These are phyloP conservation scores for Cerceris ruficornis DNA, from an alignment of 2,888 invertebrate genomes.

Conservation along the genomic window DNA sequence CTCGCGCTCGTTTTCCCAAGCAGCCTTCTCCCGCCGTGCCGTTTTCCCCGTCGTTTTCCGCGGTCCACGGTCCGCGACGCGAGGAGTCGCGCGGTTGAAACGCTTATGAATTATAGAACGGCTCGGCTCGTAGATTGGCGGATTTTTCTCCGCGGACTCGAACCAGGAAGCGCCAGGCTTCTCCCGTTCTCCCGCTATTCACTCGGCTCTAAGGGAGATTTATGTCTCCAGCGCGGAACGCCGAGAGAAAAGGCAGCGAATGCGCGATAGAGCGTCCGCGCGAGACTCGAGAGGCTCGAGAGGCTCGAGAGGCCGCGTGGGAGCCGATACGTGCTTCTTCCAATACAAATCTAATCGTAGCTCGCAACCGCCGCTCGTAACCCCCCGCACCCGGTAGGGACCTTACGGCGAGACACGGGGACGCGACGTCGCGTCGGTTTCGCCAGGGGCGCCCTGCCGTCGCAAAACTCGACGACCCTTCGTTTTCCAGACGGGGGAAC, in stretches of 20 bases:
- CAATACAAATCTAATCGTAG: constrained; percentile 40
- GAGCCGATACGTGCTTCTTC: constrained; percentile 3
- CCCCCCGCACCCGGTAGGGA: too few species aligned
- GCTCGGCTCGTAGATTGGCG: constrained; percentile 50
- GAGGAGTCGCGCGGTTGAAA: constrained; percentile 43
- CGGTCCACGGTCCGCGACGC: constrained; percentile 10
- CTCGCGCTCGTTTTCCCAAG: not conserved
- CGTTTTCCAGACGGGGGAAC: not conserved
- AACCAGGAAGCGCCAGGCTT: constrained; percentile 62
- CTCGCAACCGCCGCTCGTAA: too few species aligned
- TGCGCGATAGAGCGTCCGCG: constrained; percentile 22
- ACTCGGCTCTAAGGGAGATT: constrained; percentile 62
- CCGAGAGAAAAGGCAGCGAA: constrained; percentile 41
- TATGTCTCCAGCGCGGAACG: constrained; percentile 53
- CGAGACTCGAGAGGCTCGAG: constrained; percentile 16
- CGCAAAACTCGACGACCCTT: not conserved
- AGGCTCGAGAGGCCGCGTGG: not conserved
- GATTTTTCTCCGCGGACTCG: constrained; percentile 51
- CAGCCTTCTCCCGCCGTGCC: not conserved
- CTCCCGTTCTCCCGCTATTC: constrained; percentile 55
- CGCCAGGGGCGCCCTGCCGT: constrained; percentile 8
- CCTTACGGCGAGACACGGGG: too few species aligned
- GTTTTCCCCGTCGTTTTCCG: not conserved
- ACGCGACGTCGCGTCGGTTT: not conserved
- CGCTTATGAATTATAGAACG: constrained; percentile 63